Evolutionary conservation across 2,113 vertebrate genomes (phyloP).

Genomic region (Dromiciops gliroides): DNA sequence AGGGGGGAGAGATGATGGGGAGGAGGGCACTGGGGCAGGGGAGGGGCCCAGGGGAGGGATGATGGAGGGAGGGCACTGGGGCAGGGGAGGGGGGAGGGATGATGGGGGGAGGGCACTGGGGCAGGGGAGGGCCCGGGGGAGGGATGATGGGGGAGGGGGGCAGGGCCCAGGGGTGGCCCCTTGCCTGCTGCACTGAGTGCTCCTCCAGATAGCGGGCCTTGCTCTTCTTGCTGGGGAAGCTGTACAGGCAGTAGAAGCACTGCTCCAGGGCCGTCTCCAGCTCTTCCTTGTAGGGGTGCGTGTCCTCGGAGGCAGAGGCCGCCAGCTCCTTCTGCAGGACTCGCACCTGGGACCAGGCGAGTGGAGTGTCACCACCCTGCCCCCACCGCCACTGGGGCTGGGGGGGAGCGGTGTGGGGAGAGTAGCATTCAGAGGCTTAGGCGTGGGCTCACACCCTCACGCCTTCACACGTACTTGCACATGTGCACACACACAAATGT

Average conservation of each 20-base stretch:
- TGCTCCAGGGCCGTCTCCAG: slow-evolving; percentile 97
- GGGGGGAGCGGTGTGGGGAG: no score
- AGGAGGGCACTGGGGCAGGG: no score
- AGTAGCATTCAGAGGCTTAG: no score
- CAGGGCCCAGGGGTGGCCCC: background rate
- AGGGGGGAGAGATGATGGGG: no score
- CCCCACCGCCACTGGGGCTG: background rate
- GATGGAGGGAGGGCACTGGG: no score
- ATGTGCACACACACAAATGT: no score
- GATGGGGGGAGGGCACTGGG: background rate
- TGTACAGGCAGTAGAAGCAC: slow-evolving; percentile 96
- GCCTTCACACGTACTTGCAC: no score
- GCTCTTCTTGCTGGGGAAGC: slow-evolving; percentile 98
- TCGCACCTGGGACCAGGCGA: slow-evolving; percentile 83
- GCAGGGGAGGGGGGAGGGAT: rapidly evolving
- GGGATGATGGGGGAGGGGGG: background rate
- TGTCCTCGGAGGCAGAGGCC: slow-evolving; percentile 84
- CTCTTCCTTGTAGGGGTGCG: slow-evolving; percentile 96
- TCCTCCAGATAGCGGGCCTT: slow-evolving; percentile 98
- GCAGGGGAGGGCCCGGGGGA: rapidly evolving
- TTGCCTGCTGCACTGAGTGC: slow-evolving; percentile 95
- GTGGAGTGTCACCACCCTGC: no score
- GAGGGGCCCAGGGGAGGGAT: no score
- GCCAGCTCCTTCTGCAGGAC: slow-evolving; percentile 93
- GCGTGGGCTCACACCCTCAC: no score